Evolutionary conservation across 2,888 invertebrate genomes (phyloP), one percentile per base, ranked within the genome.

Genomic region (Drosophila colorata): DNA sequence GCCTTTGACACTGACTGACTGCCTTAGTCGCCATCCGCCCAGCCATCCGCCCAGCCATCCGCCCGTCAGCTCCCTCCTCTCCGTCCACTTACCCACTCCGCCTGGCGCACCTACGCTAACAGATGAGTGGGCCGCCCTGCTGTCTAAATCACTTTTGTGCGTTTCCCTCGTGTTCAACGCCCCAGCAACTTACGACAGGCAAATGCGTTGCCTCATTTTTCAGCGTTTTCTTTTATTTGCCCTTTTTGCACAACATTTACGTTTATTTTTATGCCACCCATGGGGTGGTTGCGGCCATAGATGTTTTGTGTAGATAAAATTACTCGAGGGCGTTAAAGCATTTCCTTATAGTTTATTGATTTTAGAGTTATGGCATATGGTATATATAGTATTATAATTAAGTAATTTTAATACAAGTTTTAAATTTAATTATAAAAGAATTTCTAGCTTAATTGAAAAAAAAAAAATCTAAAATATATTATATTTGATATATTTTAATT

Each of bases 121-220:
- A 64, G 74, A 77, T 76, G 76, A 74, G 53, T 63, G 69, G 74
- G 80, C 61, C 61, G 71, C 51, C 71, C 69, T 49, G 56, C 78
- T 74, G 83, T 79, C 81, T 74, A 81, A 83, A 86, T 86, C 86
- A 80, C 81, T 83, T 84, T 84, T 83, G 81, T 84, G 86, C 83
- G 86, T 83, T 83, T 85, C 70, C 67, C 67, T 33, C 9, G 56
- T 71, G 53, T 60, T 56, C 66, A 58, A 69, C 76, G 76, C 78
- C 74, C 70, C 55, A 58, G 47, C 58, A 74, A 67, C 35, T 33
- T 44, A 31, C 60, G 51, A 48, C 48, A 43, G 35, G 25, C 40
- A 73, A 78, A 75, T 74, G 55, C 58, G 52, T 64, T 59, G 69
- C 51, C 76, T 61, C 64, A 74, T 80, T 82, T 83, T 69, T 74